Conservation (phyloP, 1,140 invertebrate species). For the Aphelinus certus region DNA sequence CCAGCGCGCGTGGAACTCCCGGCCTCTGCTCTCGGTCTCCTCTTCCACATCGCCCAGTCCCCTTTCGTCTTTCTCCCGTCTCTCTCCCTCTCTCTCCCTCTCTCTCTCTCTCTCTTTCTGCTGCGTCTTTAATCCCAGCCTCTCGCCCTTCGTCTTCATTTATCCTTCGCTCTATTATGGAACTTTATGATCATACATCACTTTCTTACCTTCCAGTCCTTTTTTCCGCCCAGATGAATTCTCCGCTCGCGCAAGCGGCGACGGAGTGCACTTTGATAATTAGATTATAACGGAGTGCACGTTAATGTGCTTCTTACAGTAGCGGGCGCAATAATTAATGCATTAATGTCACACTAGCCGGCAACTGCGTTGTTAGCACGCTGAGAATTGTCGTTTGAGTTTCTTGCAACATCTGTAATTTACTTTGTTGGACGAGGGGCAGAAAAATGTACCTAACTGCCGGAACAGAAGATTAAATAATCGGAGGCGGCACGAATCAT, state of each 20-base stretch:
- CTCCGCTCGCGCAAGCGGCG: neutral
- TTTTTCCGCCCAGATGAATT: neutral
- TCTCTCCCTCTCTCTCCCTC: neutral
- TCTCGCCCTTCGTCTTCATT: neutral
- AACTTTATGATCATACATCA: constrained; percentile 7
- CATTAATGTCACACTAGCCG: constrained; percentile 2
- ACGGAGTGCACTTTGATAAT: constrained; percentile 6
- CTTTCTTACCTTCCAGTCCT: neutral
- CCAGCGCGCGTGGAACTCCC: too few species aligned
- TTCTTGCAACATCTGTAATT: neutral
- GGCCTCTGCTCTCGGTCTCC: neutral
- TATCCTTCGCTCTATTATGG: constrained; percentile 13
- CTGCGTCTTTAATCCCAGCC: neutral
- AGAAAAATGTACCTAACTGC: too few species aligned
- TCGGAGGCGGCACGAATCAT: too few species aligned
- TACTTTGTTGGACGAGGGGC: too few species aligned
- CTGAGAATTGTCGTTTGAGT: constrained; percentile 26
- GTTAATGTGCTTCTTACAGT: constrained; percentile 6
- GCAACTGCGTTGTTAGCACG: neutral
- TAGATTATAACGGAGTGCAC: constrained; percentile 12
- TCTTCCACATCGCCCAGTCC: neutral
- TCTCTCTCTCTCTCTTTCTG: neutral
- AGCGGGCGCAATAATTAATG: constrained; percentile 14
- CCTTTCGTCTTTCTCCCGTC: neutral
- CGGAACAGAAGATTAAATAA: too few species aligned